phyloP scores from a whole-genome alignment of 2,113 vertebrate species.

The Strigops habroptila region DNA sequence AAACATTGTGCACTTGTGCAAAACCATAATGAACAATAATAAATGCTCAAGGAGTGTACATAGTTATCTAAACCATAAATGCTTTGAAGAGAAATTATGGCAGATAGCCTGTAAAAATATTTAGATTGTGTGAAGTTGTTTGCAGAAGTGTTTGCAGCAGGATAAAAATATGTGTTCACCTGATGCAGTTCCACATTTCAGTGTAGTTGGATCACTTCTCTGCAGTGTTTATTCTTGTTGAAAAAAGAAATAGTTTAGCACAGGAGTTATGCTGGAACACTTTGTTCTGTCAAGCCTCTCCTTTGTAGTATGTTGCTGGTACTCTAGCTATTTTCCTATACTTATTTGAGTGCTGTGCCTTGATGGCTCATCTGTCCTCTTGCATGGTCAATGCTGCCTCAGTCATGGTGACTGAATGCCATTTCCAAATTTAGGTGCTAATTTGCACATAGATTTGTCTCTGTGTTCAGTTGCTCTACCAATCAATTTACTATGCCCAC shows the following conservation, averaged over 20 bases:
- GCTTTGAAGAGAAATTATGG: background rate
- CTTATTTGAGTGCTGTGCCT: background rate
- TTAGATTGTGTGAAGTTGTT: background rate
- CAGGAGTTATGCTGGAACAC: background rate
- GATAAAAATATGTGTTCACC: background rate
- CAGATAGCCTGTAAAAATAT: conserved; percentile 7
- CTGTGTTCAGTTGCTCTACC: background rate
- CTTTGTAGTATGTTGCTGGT: background rate
- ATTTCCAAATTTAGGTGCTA: background rate
- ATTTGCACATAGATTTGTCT: background rate
- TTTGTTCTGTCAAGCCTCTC: background rate
- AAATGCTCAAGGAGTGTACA: background rate
- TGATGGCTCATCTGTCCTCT: background rate
- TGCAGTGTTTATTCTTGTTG: conserved; percentile 24
- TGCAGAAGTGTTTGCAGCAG: background rate
- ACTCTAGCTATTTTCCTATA: background rate
- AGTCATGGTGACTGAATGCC: background rate
- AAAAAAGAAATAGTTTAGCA: background rate
- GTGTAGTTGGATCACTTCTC: background rate
- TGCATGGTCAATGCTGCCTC: background rate
- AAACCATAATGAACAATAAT: background rate
- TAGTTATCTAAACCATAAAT: background rate
- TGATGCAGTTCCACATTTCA: background rate
- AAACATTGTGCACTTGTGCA: background rate
- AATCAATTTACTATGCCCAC: background rate